Evolutionary conservation across 1,140 invertebrate species (phyloP).

Genomic region (Arion vulgaris): DNA sequence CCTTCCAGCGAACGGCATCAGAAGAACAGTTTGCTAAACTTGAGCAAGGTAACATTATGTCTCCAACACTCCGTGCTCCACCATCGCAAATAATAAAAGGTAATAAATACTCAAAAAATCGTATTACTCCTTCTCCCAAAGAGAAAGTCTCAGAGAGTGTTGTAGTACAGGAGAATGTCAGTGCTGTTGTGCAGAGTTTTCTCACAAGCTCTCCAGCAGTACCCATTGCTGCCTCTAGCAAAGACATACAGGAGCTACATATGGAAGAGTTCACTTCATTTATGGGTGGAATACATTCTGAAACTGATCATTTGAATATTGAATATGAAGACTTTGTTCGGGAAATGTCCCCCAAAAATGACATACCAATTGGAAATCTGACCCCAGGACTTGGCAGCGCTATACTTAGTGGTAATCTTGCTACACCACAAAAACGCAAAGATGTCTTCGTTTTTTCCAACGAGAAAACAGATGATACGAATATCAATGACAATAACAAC

Average conservation of each 20-base stretch:
- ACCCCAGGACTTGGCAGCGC: background rate
- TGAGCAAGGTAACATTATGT: background rate
- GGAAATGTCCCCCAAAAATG: conserved; percentile 20
- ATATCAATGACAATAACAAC: background rate
- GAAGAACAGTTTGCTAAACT: background rate
- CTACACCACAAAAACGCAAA: background rate
- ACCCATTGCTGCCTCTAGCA: background rate
- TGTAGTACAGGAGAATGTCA: background rate
- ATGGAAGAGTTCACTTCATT: conserved; percentile 7
- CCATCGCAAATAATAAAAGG: background rate
- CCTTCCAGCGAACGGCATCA: background rate
- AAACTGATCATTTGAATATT: background rate
- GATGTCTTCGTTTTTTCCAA: conserved; percentile 23
- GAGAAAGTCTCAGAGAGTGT: background rate
- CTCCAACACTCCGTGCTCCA: background rate
- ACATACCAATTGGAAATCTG: background rate
- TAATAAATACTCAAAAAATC: background rate
- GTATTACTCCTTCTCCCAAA: background rate
- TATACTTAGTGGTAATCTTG: conserved; percentile 37
- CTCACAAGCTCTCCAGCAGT: background rate
- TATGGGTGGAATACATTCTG: background rate
- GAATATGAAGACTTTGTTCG: conserved; percentile 31
- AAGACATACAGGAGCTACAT: background rate
- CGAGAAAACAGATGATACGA: background rate
- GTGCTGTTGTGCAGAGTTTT: background rate